Percentiles rank a stretch among this genome's conserved stretches.
Conservation (phyloP, 2,888 invertebrate genomes). For the Platycnemis pennipes region DNA sequence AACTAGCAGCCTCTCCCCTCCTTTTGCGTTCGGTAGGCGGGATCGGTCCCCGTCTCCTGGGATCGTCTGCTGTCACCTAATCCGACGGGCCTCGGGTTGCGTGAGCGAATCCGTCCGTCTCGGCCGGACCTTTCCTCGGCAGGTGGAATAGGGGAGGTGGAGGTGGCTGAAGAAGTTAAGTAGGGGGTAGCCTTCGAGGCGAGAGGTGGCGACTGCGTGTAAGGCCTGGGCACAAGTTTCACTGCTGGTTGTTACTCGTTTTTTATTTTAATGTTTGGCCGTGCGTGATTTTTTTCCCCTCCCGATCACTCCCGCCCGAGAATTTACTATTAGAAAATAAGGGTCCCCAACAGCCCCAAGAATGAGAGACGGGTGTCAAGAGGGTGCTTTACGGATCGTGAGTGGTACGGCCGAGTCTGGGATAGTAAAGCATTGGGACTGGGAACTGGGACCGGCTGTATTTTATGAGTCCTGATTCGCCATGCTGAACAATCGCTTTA, state of each 20-base stretch:
- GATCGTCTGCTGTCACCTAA: slow-evolving; percentile 32
- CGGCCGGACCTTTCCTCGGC: background rate
- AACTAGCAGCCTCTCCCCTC: background rate
- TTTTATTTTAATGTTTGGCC: background rate
- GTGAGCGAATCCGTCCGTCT: background rate
- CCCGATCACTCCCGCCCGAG: background rate
- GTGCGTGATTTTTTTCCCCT: background rate
- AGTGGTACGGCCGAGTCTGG: background rate
- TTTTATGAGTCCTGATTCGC: background rate
- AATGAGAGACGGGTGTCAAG: background rate
- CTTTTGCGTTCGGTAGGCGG: background rate
- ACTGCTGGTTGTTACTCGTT: background rate
- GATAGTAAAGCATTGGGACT: too few species aligned
- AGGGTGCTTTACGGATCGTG: background rate
- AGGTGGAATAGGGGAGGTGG: background rate
- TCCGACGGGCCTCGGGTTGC: background rate
- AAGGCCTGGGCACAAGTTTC: background rate
- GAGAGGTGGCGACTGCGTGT: background rate
- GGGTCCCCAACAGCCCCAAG: background rate
- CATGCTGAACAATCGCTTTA: background rate
- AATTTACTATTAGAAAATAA: background rate
- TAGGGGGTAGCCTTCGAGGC: background rate
- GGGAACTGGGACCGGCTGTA: background rate
- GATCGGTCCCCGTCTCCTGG: background rate
- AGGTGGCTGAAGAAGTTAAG: background rate